Percentiles rank a stretch among this genome's conserved stretches.
phyloP scores from a whole-genome alignment of 2,797 vertebrate species.

The Todus mexicanus region DNA sequence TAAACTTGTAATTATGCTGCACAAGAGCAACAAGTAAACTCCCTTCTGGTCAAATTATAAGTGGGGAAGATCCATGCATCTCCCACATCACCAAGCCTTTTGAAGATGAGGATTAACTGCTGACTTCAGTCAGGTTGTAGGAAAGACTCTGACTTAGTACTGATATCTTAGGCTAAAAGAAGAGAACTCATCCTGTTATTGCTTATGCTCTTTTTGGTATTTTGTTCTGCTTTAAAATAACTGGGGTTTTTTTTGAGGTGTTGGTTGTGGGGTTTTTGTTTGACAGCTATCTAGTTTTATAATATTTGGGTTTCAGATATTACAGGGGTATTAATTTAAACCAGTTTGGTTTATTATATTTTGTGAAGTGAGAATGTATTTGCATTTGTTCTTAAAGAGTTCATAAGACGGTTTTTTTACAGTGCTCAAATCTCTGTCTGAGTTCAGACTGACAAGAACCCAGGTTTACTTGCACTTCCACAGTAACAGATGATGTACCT shows the following conservation, averaged over 20 bases:
- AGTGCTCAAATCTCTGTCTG: background rate
- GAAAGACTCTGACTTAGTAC: background rate
- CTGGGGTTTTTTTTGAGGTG: background rate
- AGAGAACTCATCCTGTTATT: background rate
- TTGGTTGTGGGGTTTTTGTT: background rate
- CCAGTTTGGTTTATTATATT: background rate
- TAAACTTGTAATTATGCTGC: background rate
- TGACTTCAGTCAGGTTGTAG: background rate
- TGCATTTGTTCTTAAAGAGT: background rate
- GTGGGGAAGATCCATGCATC: background rate
- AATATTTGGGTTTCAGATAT: background rate
- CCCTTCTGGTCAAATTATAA: background rate
- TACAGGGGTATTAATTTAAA: background rate
- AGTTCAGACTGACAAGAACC: background rate
- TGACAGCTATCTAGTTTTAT: background rate
- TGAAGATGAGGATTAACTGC: background rate
- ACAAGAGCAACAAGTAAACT: background rate
- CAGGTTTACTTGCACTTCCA: background rate
- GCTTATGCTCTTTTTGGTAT: background rate
- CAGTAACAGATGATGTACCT: background rate
- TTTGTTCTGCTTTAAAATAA: background rate
- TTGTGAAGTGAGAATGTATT: background rate
- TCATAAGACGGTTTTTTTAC: background rate
- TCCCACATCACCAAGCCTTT: background rate
- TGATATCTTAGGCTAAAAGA: background rate